Evolutionary conservation across 2,113 vertebrate species (phyloP).

Genomic region (Serilophus lunatus): DNA sequence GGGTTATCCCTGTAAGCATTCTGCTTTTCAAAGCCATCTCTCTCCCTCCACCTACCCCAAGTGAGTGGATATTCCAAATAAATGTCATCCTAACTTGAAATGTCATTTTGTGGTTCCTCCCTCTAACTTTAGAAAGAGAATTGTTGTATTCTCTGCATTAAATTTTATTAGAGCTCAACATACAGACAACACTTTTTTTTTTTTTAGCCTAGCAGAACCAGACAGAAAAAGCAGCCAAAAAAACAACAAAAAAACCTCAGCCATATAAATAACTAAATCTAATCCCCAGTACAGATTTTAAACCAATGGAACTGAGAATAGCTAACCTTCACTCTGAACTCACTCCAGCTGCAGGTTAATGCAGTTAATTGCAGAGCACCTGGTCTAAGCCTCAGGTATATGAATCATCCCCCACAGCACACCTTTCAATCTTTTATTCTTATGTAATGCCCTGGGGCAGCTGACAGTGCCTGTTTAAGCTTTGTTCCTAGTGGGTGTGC

Average conservation of each 20-base stretch:
- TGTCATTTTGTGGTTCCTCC: constrained; percentile 16
- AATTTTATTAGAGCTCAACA: neutral
- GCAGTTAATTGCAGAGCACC: constrained; percentile 46
- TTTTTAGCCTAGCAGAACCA: neutral
- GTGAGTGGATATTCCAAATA: constrained; percentile 24
- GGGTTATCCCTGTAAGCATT: constrained; percentile 25
- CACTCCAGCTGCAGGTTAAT: constrained; percentile 39
- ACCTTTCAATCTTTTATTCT: neutral
- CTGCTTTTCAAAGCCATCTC: constrained; percentile 16
- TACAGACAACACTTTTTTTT: neutral
- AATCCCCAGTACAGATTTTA: neutral
- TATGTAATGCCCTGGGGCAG: neutral
- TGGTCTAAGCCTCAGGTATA: constrained; percentile 28
- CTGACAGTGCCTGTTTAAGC: constrained; percentile 2
- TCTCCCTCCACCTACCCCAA: neutral
- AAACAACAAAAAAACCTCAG: neutral
- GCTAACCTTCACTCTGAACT: constrained; percentile 36
- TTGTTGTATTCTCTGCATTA: neutral
- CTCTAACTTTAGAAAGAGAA: constrained; percentile 5
- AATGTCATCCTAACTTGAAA: constrained; percentile 35
- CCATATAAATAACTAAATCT: neutral
- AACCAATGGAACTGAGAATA: neutral
- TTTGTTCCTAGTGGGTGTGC: constrained; percentile 28
- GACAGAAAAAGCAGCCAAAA: neutral
- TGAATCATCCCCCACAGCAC: constrained; percentile 60